Conservation (phyloP, 2,113 vertebrate species). For the Petromus typicus region DNA sequence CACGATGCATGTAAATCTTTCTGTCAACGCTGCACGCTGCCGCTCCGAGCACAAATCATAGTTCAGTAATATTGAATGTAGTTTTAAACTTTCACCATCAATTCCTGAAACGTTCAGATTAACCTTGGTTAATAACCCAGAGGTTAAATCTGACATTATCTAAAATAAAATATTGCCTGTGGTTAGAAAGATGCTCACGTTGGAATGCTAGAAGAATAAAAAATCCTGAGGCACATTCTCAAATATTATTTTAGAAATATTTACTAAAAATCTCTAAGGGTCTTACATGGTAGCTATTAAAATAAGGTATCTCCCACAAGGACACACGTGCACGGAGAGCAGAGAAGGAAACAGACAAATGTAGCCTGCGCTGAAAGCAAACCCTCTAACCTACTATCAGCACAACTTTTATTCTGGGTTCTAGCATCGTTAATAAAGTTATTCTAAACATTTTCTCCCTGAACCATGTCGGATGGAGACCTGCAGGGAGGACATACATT, state of each 20-base stretch:
- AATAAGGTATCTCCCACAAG: neutral
- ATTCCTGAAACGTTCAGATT: constrained; percentile 75
- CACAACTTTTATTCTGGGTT: neutral
- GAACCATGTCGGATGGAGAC: fast-evolving
- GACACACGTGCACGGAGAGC: fast-evolving
- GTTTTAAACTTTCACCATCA: constrained; percentile 73
- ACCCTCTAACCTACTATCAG: neutral
- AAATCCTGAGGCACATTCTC: neutral
- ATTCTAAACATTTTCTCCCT: neutral
- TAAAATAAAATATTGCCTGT: constrained; percentile 44
- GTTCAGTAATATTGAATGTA: constrained; percentile 78
- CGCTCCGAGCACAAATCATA: constrained; percentile 73
- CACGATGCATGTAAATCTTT: constrained; percentile 69
- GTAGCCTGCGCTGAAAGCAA: neutral
- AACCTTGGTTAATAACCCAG: constrained; percentile 73
- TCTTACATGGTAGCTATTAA: neutral
- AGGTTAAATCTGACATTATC: neutral
- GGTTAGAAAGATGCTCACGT: neutral
- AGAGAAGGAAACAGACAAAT: neutral
- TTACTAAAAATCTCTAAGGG: neutral
- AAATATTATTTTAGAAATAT: neutral
- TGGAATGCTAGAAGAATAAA: neutral
- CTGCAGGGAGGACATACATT: neutral
- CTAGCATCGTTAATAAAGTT: neutral
- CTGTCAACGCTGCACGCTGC: constrained; percentile 55